Percentiles rank a stretch among this genome's conserved stretches.
Evolutionary conservation across 2,797 vertebrate species (phyloP).

Genomic region (Pseudochromis fuscus): DNA sequence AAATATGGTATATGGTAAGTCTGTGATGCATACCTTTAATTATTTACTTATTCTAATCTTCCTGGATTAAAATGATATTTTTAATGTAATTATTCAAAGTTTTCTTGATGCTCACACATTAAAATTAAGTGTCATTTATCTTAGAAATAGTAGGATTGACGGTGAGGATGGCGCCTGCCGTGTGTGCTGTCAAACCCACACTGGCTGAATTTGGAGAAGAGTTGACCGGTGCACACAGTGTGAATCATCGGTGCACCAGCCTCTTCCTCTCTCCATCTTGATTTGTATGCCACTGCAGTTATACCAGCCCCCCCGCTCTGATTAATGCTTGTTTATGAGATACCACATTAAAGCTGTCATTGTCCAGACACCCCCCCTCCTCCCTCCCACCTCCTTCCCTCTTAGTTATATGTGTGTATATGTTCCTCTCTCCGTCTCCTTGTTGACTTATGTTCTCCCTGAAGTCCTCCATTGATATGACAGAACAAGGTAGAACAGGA

Average conservation of each 20-base stretch:
- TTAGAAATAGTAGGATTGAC: background rate
- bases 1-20: too few relatives aligned
- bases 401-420: constrained; percentile 15
- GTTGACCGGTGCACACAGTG: constrained; percentile 32
- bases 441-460: constrained; percentile 56
- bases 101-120: too few relatives aligned
- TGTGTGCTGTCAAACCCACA: constrained; percentile 10
- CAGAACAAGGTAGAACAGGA: constrained; percentile 50
- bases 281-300: constrained; percentile 47
- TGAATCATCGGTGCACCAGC: constrained; percentile 36
- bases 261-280: constrained; percentile 24
- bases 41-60: too few relatives aligned
- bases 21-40: too few relatives aligned
- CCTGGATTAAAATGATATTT: too few relatives aligned
- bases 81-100: too few relatives aligned
- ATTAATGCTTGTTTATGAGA: constrained; percentile 81
- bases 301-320: constrained; percentile 52
- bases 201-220: background rate
- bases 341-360: constrained; percentile 66
- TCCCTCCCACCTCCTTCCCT: background rate
- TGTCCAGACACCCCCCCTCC: constrained; percentile 43
- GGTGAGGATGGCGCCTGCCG: background rate
- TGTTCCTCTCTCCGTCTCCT: constrained; percentile 26
- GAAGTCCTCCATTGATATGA: constrained; percentile 57
- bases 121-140: background rate